Evolutionary conservation across 2,888 invertebrate species (phyloP), one percentile per base, ranked within the genome.

Genomic region (Diabrotica balteata): DNA sequence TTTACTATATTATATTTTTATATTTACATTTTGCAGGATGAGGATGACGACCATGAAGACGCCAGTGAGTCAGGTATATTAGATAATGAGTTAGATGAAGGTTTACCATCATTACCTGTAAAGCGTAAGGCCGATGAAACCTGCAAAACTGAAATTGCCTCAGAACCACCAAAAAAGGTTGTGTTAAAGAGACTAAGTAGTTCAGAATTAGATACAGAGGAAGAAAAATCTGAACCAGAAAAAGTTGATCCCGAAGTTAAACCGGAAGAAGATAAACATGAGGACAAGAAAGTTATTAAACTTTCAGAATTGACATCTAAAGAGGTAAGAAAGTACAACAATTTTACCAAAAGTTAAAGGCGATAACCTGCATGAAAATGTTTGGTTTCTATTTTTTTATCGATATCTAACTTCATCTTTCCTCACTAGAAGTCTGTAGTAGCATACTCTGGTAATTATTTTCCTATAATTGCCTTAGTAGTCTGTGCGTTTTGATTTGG

Each of bases 131-230:
- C 77, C 11, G 75, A 73, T 8, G 72, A 73, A 50, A 62, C 53
- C 11, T 43, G 73, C 42, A 69, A 74, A 17, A 75, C 67, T 52
- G 75, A 77, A 62, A 76, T 78, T 6, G 79, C 81, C 51, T 80
- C 80, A 1, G 77, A 78, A 47, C 81, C 84, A 52, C 77, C 87
- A 0, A 90, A 90, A 76, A 92, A 91, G 84, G 86, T 90, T 61
- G 86, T 90, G 49, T 80, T 90, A 52, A 89, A 90, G 75, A 84
- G 89, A 78, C 85, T 86, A 65, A 80, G 80, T 44, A 76, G 66
- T 59, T 68, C 64, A 50, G 69, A 59, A 59, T 43, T 52, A 11
- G 66, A 58, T 54, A 8, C 52, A 54, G 67, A 69, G 4, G 8
- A 46, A 49, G 61, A 53, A 0, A 52, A 57, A 32, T n/a, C 59